Base-by-base conservation (phyloP, 1,140 invertebrate genomes). In the Macrobrachium nipponense region DNA sequence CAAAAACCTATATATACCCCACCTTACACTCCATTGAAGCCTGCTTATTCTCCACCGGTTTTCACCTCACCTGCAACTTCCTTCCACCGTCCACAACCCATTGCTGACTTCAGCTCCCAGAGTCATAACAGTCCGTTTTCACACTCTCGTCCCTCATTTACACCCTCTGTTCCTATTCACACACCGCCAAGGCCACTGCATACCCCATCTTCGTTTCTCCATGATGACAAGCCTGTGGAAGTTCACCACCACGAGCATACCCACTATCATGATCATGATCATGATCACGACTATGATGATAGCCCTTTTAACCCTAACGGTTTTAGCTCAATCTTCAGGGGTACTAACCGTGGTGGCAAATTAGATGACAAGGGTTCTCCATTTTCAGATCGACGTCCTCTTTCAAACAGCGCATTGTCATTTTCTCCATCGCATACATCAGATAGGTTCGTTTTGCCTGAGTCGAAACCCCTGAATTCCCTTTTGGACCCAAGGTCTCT, bases 171-270 rank as follows among this genome's bases (percentile, higher is more conserved):
- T 44, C 11, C 75, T 51, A 5, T 20, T 12, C 75, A n/a, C n/a
- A 17, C 20, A 10, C 76, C 76, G 1, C 20, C 12, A 0, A 78
- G n/a, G 68, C 68, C 68, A 51, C 51, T 51, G 51, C 51, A 51
- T 12, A 51, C 8, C 51, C 51, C 76, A 62, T 27, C 15, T 61
- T 23, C 76, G 27, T 23, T 23, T 5, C 59, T 15, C 15, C 76
- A 61, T 27, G 68, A 27, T 51, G 18, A 20, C 8, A 79, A 77
- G 43, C 73, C 62, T 20, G 58, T 79, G 27, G 27, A 86, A 36
- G 10, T 76, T 18, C 79, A 81, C 85, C 79, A 81, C 61, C 85
- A 87, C 79, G 66, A 81, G 43, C 85, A 87, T 80, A 76, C 78
- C 23, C 85, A 87, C 85, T 76, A 20, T 72, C 85, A 82, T 44